Evolutionary conservation across 1,140 invertebrate genomes (phyloP).

Genomic region (Linepithema humile): DNA sequence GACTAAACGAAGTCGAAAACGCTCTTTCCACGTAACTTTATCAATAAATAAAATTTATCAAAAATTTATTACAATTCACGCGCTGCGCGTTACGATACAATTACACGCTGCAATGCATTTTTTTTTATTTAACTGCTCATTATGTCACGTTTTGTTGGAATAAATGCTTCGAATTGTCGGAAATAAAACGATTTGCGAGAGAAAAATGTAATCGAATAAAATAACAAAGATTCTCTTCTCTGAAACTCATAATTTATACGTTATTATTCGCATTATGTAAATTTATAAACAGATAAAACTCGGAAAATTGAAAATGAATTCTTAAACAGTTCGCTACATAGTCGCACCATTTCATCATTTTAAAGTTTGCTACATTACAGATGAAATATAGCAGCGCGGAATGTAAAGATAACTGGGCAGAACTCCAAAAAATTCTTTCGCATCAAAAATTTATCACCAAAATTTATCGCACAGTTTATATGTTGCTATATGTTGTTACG

Average conservation of each 20-base stretch:
- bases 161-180: not conserved
- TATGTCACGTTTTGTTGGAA: not conserved
- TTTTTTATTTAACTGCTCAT: slow-evolving; percentile 20
- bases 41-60: too few relatives aligned
- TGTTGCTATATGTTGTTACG: not conserved
- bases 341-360: not conserved
- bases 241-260: not conserved
- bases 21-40: not conserved
- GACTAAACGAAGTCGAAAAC: not conserved
- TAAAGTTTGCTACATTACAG: not conserved
- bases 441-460: slow-evolving; percentile 18
- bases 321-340: not conserved
- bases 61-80: not conserved
- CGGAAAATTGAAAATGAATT: not conserved
- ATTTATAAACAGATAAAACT: not conserved
- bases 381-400: slow-evolving; percentile 6
- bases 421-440: not conserved
- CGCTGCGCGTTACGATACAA: not conserved
- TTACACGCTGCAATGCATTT: not conserved
- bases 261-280: not conserved
- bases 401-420: slow-evolving; percentile 15
- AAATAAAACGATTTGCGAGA: not conserved
- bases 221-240: not conserved
- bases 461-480: slow-evolving; percentile 14
- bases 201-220: not conserved